Conservation (phyloP, 1,140 invertebrate genomes). For the Aphidius ervi region DNA sequence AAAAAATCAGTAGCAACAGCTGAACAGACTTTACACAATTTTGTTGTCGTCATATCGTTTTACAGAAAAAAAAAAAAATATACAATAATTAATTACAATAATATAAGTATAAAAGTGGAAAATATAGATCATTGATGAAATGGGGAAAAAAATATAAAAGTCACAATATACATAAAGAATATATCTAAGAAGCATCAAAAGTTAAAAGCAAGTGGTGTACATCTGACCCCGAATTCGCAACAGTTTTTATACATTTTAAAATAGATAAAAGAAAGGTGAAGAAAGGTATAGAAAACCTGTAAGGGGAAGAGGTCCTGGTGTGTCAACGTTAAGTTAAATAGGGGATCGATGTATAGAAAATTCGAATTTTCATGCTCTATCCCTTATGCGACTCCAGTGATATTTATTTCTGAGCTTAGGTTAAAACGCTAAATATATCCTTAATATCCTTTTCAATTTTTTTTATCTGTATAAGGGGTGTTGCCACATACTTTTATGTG, state of each 20-base stretch:
- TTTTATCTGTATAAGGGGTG: conserved; percentile 1
- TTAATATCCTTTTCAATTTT: conserved; percentile 35
- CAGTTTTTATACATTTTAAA: conserved; percentile 16
- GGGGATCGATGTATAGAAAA: conserved; percentile 19
- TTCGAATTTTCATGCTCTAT: conserved; percentile 39
- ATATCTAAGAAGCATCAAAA: conserved; percentile 20
- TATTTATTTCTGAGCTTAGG: no score
- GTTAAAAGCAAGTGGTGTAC: conserved; percentile 28
- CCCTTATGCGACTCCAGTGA: conserved; percentile 11
- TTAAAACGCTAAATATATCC: conserved; percentile 43
- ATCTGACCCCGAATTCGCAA: conserved; percentile 33
- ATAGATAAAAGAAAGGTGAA: conserved; percentile 9
- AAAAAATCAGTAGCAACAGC: no score
- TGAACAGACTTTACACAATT: no score
- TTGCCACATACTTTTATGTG: not conserved
- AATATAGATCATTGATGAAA: no score
- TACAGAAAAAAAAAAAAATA: no score
- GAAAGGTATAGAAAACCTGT: conserved; percentile 15
- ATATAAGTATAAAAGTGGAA: no score
- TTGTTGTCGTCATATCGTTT: no score
- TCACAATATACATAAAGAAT: conserved; percentile 12
- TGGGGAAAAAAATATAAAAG: not conserved
- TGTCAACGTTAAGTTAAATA: not conserved
- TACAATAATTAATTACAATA: no score
- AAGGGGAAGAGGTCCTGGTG: not conserved